Base-by-base conservation (phyloP, 2,113 vertebrate species). In the Hippopotamus amphibius region DNA sequence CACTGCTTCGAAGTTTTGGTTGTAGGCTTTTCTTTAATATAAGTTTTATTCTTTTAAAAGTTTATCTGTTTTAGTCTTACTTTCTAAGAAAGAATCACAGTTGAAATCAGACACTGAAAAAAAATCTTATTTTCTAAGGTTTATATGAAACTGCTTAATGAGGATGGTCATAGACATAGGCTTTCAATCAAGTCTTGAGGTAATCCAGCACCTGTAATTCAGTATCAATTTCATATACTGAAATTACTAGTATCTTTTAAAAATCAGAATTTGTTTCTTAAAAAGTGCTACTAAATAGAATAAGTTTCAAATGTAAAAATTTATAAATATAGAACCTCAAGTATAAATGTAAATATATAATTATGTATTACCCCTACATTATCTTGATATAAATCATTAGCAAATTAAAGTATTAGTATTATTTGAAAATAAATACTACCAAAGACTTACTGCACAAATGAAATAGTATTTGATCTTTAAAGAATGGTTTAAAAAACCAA, bases 391-490 rank as follows among this genome's bases (percentile, higher is more conserved):
- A 88, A 93, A 41, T 88, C 59, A 86, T 72, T 90, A 90, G 30
- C 9, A 72, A 50, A 95, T 90, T 68, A 76, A 90, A 55, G 26
- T 59, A 41, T 43, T 61, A 72, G 24, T 74, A 82, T 59, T 43
- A 93, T 50, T 91, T 15, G 59, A 50, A 77, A 90, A 68, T 33
- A 43, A 65, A 53, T 61, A 61, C 14, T 77, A 28, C 72, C 69
- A 37, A 19, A 81, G 46, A 55, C 22, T 53, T 19, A 77, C n/a
- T 90, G 13, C 12, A 76, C 37, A 77, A 55, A 65, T 57, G 88
- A 65, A 63, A 21, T 87, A 87, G 17, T 55, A 37, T 87, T 82
- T 93, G 50, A 15, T 77, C 82, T 88, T 97, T 68, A 71, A 93
- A 82, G 91, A 83, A 55, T 69, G 53, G 26, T 76, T 79, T 76